Conservation (phyloP, 2,888 invertebrate genomes). For the Drosophila stalkeri region DNA sequence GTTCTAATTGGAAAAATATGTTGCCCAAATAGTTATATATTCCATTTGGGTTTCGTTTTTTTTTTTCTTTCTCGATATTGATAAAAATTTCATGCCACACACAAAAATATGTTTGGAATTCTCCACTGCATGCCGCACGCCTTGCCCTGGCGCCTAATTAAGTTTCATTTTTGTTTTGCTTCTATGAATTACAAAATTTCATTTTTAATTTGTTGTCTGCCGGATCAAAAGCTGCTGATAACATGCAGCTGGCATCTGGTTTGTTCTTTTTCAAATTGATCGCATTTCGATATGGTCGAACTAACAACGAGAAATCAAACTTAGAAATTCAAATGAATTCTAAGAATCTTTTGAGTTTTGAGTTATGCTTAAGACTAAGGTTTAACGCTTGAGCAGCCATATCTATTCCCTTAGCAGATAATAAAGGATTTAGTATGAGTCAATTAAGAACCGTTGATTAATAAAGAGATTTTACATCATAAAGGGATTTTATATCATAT, state of each 20-base stretch:
- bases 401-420: too few species aligned
- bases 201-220: slow-evolving; percentile 8
- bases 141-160: slow-evolving; percentile 38
- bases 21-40: slow-evolving; percentile 29
- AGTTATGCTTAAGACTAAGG: neutral
- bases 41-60: slow-evolving; percentile 29
- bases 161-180: slow-evolving; percentile 32
- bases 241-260: slow-evolving; percentile 53
- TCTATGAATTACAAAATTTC: slow-evolving; percentile 27
- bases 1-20: slow-evolving; percentile 74
- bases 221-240: slow-evolving; percentile 57
- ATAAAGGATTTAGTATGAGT: neutral
- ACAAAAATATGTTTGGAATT: slow-evolving; percentile 7
- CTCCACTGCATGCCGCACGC: neutral
- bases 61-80: slow-evolving; percentile 13
- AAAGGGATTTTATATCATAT: too few species aligned
- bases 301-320: neutral
- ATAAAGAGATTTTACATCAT: too few species aligned
- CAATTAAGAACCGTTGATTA: neutral
- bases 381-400: neutral
- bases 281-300: slow-evolving; percentile 39
- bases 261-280: slow-evolving; percentile 37
- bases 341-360: neutral
- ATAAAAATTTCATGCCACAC: slow-evolving; percentile 25
- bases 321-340: neutral